Conservation (phyloP, 2,797 vertebrate genomes). For the Agapornis canus region DNA sequence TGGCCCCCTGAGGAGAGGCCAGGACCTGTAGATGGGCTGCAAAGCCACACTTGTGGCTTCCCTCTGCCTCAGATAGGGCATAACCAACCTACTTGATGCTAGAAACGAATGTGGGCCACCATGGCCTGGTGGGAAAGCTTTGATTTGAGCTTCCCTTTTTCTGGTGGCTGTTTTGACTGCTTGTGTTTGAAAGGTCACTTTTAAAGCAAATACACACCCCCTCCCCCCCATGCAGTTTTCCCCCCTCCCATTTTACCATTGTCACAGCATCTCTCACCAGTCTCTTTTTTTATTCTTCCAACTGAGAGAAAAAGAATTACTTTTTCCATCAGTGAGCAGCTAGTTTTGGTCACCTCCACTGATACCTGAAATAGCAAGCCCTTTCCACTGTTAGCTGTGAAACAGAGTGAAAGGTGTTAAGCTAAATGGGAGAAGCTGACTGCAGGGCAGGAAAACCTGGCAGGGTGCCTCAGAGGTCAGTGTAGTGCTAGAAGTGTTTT, state of each 20-base stretch:
- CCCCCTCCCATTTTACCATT: neutral
- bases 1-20: neutral
- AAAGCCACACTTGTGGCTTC: neutral
- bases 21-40: neutral
- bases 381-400: neutral
- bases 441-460: constrained; percentile 2
- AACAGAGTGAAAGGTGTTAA: neutral
- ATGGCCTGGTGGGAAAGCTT: neutral
- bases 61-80: neutral
- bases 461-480: neutral
- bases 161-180: neutral
- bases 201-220: neutral
- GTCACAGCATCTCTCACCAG: neutral
- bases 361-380: neutral
- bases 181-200: neutral
- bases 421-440: neutral
- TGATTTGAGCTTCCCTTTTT: neutral
- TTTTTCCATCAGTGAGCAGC: neutral
- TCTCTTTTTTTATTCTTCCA: neutral
- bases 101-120: neutral
- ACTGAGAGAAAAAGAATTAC: neutral
- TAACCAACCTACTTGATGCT: neutral
- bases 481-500: neutral
- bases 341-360: neutral
- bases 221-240: neutral